A percentile compares a stretch with the other conserved stretches of the same genome.
Evolutionary conservation across 1,140 invertebrate genomes (phyloP).

Genomic region (Cydia strobilella): DNA sequence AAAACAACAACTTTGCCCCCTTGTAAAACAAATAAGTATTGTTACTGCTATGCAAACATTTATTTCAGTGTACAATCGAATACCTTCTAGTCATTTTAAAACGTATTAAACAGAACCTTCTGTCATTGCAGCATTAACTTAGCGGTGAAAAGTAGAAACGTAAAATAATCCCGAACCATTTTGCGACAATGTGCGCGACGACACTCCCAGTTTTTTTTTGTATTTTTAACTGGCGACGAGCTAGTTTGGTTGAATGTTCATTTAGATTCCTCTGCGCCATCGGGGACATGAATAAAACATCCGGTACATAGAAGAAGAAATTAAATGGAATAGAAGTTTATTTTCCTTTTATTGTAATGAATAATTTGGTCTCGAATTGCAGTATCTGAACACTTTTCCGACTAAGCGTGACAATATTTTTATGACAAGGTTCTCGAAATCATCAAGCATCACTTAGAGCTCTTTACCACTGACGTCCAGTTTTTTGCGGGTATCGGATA

Average conservation of each 20-base stretch:
- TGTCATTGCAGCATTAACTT: too few relatives aligned
- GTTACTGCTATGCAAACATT: too few relatives aligned
- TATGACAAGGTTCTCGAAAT: neutral
- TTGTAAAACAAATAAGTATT: too few relatives aligned
- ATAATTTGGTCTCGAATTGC: conserved; percentile 8
- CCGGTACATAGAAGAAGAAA: conserved; percentile 10
- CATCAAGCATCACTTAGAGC: neutral
- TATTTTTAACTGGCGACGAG: conserved; percentile 27
- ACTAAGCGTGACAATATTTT: neutral
- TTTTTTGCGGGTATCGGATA: too few relatives aligned
- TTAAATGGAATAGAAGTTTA: conserved; percentile 28
- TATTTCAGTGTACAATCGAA: too few relatives aligned
- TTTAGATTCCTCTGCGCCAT: conserved; percentile 31
- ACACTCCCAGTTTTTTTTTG: conserved; percentile 1
- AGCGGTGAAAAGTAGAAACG: too few relatives aligned
- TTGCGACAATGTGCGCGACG: conserved; percentile 7
- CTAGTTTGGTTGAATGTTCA: conserved; percentile 25
- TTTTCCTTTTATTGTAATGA: conserved; percentile 28
- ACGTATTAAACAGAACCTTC: too few relatives aligned
- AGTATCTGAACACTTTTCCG: neutral
- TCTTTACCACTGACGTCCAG: too few relatives aligned
- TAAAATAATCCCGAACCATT: too few relatives aligned
- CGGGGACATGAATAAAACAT: conserved; percentile 29
- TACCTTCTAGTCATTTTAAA: too few relatives aligned
- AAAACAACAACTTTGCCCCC: too few relatives aligned